A percentile compares a stretch with the other conserved stretches of the same genome.
These are phyloP conservation scores for Aegotheles bennettii DNA, from an alignment of 2,113 vertebrate species.

Conservation along the genomic window DNA sequence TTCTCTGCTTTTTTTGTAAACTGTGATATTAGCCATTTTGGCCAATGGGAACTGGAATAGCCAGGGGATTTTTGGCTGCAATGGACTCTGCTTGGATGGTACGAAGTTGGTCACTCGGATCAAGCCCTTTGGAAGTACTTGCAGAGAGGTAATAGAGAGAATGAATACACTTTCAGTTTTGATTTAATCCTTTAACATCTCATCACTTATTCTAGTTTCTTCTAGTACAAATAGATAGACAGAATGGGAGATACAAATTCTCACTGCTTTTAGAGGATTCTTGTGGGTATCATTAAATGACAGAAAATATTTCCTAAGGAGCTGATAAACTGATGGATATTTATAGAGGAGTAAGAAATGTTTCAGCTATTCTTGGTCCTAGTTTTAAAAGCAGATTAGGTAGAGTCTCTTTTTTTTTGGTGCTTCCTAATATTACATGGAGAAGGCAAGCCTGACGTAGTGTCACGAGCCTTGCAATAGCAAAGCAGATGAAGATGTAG, in stretches of 20 bases:
- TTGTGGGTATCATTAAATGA: background rate
- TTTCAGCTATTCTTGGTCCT: background rate
- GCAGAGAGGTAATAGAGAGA: slow-evolving; percentile 88
- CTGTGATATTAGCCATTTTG: slow-evolving; percentile 85
- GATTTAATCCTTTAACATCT: background rate
- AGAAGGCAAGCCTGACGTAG: background rate
- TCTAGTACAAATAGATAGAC: background rate
- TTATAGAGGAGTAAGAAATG: background rate
- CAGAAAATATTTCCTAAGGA: background rate
- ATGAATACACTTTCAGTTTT: background rate
- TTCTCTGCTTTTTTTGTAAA: background rate
- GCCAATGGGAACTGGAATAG: slow-evolving; percentile 99
- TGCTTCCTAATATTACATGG: background rate
- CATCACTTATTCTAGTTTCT: background rate
- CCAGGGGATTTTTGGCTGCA: slow-evolving; percentile 94
- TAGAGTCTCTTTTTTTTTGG: background rate
- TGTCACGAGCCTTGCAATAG: background rate
- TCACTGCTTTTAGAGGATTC: background rate
- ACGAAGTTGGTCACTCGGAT: slow-evolving; percentile 91
- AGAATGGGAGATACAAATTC: background rate
- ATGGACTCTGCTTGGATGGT: slow-evolving; percentile 99
- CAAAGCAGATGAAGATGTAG: background rate
- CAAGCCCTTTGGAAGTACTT: slow-evolving; percentile 87
- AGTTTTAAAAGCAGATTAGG: background rate
- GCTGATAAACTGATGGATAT: background rate